These are phyloP conservation scores for Girardia tigrina DNA, from an alignment of 2,888 invertebrate genomes.

Conservation along the genomic window DNA sequence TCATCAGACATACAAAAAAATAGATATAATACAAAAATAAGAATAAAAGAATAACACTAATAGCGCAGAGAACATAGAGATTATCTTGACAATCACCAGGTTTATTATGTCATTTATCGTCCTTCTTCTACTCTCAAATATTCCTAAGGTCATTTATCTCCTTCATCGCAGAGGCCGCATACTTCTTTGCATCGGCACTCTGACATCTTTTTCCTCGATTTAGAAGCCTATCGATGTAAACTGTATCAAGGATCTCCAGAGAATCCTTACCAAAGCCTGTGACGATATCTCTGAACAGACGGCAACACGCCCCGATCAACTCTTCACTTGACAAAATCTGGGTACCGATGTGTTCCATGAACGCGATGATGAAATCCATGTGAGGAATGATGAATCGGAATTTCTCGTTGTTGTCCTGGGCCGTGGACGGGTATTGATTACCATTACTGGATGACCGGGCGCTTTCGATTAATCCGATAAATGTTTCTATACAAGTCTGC, in stretches of 20 bases:
- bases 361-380: constrained; percentile 72
- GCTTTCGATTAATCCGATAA: constrained; percentile 95
- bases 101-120: too few relatives aligned
- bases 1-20: too few relatives aligned
- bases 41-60: too few relatives aligned
- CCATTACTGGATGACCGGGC: too few relatives aligned
- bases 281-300: constrained; percentile 79
- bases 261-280: constrained; percentile 73
- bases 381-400: constrained; percentile 58
- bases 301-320: constrained; percentile 71
- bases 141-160: constrained; percentile 78
- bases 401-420: not conserved
- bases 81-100: too few relatives aligned
- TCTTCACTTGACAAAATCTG: constrained; percentile 74
- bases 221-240: constrained; percentile 67
- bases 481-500: constrained; percentile 87
- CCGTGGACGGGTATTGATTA: too few relatives aligned
- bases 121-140: too few relatives aligned
- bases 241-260: constrained; percentile 68
- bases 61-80: too few relatives aligned
- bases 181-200: constrained; percentile 70
- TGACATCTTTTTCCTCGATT: constrained; percentile 73
- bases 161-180: constrained; percentile 85
- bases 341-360: constrained; percentile 69
- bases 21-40: too few relatives aligned